Base-by-base conservation (phyloP, 2,888 invertebrate species). In the Brachyptera risi region DNA sequence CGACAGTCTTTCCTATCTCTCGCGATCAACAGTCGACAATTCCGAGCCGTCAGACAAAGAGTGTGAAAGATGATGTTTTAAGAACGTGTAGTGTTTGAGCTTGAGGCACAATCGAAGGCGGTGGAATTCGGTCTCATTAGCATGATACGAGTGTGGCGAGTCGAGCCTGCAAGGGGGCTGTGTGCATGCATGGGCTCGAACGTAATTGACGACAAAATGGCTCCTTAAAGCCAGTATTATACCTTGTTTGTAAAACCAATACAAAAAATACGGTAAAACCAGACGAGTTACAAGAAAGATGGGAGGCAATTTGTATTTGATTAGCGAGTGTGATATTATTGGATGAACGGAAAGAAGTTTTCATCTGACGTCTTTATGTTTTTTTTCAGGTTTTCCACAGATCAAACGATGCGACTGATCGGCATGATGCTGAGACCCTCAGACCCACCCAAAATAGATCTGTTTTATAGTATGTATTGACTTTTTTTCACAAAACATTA, bases 181-280 rank as follows among this genome's bases (percentile, higher is more conserved):
- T 19, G n/a, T 11, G 37, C 17, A 59, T 37, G 50, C n/a, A n/a
- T 51, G 51, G 42, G 23, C 47, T 21, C 44, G n/a, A 42, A 60
- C 60, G 56, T 60, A 60, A 60, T 60, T 60, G 60, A 56, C 54
- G 60, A 60, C 60, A 60, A 60, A 60, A 60, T 60, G 54, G 56
- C 60, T 44, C 44, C 56, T 44, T 44, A 44, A n/a, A n/a, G n/a
- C n/a, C n/a, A n/a, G n/a, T n/a, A n/a, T n/a, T 44, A 31, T 31
- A 56, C 56, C 60, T 56, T 60, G 54, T 60, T 60, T 60, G 47
- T 51, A 58, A 31, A 44, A 21, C 44, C 44, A 44, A 44, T 44
- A 44, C 19, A 44, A 15, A 44, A 44, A 21, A 44, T 11, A 21
- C 15, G 31, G 21, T 44, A 44, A 44, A 44, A 19, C 19, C 21